Evolutionary conservation across 2,797 vertebrate species (phyloP).

Genomic region (Platalea minor): DNA sequence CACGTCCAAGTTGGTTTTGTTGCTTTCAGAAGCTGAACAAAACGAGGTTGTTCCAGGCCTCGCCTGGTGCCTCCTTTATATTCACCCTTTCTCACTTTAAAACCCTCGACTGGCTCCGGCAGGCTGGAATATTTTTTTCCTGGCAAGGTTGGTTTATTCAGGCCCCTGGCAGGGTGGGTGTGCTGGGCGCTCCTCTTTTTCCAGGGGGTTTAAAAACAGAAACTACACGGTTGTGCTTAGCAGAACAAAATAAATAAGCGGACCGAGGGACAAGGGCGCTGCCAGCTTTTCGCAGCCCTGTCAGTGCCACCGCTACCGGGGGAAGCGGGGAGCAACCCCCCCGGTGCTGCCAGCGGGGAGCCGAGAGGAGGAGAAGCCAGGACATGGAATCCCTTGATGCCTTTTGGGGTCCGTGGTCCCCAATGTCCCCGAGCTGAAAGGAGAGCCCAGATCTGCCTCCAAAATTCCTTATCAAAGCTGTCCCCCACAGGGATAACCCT

Average conservation of each 20-base stretch:
- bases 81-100: constrained; percentile 26
- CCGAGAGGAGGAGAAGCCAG: not conserved
- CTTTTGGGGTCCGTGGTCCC: not conserved
- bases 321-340: not conserved
- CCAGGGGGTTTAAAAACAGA: not conserved
- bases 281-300: not conserved
- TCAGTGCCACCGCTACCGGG: not conserved
- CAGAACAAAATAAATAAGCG: not conserved
- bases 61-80: constrained; percentile 33
- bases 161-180: not conserved
- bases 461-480: not conserved
- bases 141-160: not conserved
- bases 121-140: constrained; percentile 35
- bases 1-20: not conserved
- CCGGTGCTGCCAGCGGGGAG: not conserved
- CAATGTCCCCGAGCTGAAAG: not conserved
- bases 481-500: not conserved
- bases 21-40: constrained; percentile 47
- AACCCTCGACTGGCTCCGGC: not conserved
- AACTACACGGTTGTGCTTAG: not conserved
- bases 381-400: not conserved
- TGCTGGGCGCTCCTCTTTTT: not conserved
- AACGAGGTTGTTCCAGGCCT: constrained; percentile 31
- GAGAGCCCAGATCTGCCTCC: not conserved
- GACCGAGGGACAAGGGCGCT: not conserved